These are phyloP conservation scores for Anneissia japonica DNA, from an alignment of 35 echinoderm and acorn worm species.

Conservation along the genomic window DNA sequence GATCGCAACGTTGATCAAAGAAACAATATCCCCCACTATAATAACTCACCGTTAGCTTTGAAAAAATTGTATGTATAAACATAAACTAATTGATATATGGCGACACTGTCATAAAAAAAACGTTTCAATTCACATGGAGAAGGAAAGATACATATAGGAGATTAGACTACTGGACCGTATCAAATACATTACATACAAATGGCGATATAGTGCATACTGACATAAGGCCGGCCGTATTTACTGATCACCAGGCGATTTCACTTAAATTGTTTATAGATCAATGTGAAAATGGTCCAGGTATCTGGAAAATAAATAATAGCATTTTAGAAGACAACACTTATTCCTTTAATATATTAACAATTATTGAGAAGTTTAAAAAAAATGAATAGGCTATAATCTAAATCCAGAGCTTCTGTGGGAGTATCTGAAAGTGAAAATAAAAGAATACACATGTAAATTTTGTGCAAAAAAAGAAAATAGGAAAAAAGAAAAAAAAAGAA, in stretches of 20 bases:
- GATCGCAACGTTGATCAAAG: neutral
- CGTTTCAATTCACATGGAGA: neutral
- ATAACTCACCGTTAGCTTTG: neutral
- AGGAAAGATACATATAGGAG: neutral
- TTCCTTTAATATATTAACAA: neutral
- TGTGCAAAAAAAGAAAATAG: neutral
- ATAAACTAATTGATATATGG: neutral
- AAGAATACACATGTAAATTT: neutral
- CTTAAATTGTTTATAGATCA: neutral
- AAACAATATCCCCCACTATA: neutral
- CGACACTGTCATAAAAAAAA: neutral
- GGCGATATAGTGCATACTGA: neutral
- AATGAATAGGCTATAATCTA: neutral
- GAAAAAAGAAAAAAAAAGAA: neutral
- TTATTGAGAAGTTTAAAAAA: neutral
- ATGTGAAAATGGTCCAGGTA: neutral
- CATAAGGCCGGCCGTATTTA: neutral
- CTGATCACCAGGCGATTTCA: neutral
- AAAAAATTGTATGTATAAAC: neutral
- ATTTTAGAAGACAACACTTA: neutral
- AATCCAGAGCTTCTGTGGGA: neutral
- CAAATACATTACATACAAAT: neutral
- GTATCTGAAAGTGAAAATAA: neutral
- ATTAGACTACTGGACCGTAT: neutral
- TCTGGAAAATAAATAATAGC: neutral